These are phyloP conservation scores for Eristalinus sepulchralis DNA, from an alignment of 2,888 invertebrate genomes.

Conservation along the genomic window DNA sequence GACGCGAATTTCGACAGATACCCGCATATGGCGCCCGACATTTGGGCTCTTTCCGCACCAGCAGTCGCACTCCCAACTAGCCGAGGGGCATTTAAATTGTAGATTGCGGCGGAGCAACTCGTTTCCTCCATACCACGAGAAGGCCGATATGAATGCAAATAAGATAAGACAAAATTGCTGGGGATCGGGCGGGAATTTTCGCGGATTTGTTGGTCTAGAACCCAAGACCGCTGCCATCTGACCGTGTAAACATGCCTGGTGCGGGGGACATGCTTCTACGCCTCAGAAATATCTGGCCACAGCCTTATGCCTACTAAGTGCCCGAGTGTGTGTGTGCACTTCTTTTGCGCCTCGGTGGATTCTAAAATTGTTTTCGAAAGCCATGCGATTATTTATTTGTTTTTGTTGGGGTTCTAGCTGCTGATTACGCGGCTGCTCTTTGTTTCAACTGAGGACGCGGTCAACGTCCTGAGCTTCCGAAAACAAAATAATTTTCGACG, in stretches of 20 bases:
- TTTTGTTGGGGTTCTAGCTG: background rate
- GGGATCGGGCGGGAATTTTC: background rate
- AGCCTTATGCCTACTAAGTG: background rate
- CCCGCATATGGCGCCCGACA: background rate
- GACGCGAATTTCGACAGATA: background rate
- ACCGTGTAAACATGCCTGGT: background rate
- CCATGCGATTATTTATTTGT: background rate
- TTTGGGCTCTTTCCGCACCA: constrained; percentile 25
- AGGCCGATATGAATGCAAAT: background rate
- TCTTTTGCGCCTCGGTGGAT: constrained; percentile 33
- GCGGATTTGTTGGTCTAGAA: background rate
- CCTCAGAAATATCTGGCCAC: background rate
- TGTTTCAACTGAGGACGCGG: background rate
- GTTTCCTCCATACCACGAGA: background rate
- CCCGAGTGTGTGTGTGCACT: background rate
- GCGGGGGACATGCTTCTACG: background rate
- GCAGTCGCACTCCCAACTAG: constrained; percentile 22
- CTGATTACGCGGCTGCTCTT: background rate
- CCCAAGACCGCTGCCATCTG: background rate
- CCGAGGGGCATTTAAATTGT: constrained; percentile 8
- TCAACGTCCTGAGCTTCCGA: constrained; percentile 29
- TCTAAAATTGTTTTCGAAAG: constrained; percentile 28
- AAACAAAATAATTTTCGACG: background rate
- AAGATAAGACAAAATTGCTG: background rate
- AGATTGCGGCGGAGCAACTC: background rate